Evolutionary conservation across 2,113 vertebrate species (phyloP).

Genomic region (Thinocorus orbignyianus): DNA sequence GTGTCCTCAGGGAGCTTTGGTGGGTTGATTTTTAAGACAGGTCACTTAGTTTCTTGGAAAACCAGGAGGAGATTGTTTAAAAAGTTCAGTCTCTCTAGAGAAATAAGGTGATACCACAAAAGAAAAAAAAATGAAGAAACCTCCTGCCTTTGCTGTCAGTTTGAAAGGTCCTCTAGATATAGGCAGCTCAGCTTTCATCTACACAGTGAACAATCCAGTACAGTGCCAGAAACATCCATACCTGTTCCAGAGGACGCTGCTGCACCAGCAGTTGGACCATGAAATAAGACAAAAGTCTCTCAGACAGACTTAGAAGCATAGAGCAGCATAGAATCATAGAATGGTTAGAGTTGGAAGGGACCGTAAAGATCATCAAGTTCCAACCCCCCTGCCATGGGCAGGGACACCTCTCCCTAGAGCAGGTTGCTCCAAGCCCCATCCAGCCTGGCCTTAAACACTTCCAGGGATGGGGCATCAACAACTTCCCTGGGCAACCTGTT

Average conservation of each 20-base stretch:
- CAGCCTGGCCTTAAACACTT: too few relatives aligned
- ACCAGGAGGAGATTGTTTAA: neutral
- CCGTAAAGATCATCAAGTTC: too few relatives aligned
- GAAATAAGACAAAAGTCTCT: neutral
- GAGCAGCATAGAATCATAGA: too few relatives aligned
- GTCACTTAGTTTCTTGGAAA: neutral
- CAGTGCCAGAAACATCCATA: neutral
- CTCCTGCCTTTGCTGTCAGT: neutral
- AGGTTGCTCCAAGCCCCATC: too few relatives aligned
- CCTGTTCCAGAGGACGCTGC: neutral
- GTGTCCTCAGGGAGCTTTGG: neutral
- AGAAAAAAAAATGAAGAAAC: neutral
- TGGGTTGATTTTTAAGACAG: neutral
- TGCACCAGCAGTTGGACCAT: neutral
- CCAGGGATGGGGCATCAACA: too few relatives aligned
- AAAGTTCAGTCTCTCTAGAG: neutral
- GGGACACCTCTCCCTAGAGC: too few relatives aligned
- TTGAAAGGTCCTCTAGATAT: neutral
- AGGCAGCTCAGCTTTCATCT: neutral
- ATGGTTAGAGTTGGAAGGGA: too few relatives aligned
- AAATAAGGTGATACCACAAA: neutral
- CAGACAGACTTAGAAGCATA: neutral
- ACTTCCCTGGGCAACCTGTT: too few relatives aligned
- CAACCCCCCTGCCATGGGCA: too few relatives aligned
- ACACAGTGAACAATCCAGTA: neutral